Evolutionary conservation across 2,113 vertebrate genomes (phyloP).

Genomic region (Calidris pygmaea): DNA sequence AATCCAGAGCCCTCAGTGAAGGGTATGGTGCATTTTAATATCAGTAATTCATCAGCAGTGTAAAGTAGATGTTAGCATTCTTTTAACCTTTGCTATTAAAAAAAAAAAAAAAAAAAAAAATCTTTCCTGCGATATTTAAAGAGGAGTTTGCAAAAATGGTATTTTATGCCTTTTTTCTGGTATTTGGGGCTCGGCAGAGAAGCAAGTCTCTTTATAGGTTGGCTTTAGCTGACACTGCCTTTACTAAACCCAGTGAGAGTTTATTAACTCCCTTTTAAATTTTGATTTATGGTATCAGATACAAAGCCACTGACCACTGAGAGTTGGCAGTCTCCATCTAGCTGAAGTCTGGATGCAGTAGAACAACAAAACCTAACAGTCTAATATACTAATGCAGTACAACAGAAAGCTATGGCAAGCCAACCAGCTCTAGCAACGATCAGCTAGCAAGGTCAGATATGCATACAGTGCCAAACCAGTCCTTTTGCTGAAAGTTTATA

Average conservation of each 20-base stretch:
- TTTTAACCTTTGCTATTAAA: background rate
- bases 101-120: too few relatives aligned
- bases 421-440: background rate
- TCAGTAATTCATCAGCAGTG: background rate
- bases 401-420: background rate
- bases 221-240: background rate
- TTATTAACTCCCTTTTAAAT: background rate
- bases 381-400: background rate
- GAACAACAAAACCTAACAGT: background rate
- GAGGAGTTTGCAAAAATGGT: background rate
- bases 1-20: constrained; percentile 93
- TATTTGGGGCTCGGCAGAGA: background rate
- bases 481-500: background rate
- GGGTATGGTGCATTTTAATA: constrained; percentile 80
- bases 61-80: background rate
- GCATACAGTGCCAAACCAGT: background rate
- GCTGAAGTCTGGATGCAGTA: background rate
- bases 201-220: background rate
- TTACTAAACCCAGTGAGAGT: background rate
- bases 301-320: background rate
- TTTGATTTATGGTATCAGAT: background rate
- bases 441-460: background rate
- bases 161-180: background rate
- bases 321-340: background rate
- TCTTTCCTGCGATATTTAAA: background rate